Evolutionary conservation across 2,888 invertebrate genomes (phyloP).

Genomic region (Machimus rusticus): DNA sequence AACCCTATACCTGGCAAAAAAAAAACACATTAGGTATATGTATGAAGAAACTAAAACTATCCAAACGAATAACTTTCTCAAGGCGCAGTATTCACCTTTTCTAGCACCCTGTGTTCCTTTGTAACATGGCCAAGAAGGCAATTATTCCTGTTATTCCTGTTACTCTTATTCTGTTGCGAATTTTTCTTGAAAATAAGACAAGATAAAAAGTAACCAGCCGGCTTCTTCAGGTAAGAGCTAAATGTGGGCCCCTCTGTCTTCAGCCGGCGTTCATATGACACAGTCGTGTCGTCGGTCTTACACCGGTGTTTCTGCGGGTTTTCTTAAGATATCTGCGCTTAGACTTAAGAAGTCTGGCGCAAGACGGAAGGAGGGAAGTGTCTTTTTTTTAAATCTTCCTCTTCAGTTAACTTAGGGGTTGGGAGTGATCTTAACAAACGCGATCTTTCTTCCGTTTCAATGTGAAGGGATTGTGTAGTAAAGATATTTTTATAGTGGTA

Average conservation of each 20-base stretch:
- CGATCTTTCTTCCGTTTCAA: neutral
- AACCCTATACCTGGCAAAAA: neutral
- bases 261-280: constrained; percentile 13
- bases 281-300: neutral
- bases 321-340: neutral
- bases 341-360: neutral
- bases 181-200: constrained; percentile 1
- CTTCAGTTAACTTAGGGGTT: constrained; percentile 2
- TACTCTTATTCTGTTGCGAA: constrained; percentile 18
- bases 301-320: neutral
- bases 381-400: neutral
- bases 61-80: constrained; percentile 1
- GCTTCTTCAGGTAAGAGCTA: constrained; percentile 21
- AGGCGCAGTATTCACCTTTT: neutral
- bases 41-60: no score
- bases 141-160: neutral
- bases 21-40: neutral
- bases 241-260: constrained; percentile 4
- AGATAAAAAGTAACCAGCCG: neutral
- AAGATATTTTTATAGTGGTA: neutral
- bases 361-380: neutral
- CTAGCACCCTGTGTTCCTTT: constrained; percentile 17
- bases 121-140: neutral
- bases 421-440: neutral
- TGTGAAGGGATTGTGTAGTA: neutral